A percentile compares a stretch with the other conserved stretches of the same genome.
phyloP scores from a whole-genome alignment of 2,797 vertebrate genomes.

The Philypnodon macrostomus region DNA sequence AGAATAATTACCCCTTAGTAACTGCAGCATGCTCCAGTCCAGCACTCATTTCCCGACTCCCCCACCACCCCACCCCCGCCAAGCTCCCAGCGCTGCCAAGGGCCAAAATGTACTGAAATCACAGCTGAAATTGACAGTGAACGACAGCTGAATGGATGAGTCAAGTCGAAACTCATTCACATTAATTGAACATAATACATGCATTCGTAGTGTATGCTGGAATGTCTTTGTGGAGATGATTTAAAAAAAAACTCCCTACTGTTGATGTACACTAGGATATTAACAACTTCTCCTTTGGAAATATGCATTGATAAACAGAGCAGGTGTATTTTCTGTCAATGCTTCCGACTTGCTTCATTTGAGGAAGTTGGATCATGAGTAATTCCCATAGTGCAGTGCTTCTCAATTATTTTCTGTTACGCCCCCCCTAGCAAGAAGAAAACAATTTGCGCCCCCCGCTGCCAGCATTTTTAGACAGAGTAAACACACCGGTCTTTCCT shows the following conservation, averaged over 20 bases:
- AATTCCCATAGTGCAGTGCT: constrained; percentile 1
- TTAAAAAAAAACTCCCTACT: constrained; percentile 35
- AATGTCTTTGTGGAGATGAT: constrained; percentile 19
- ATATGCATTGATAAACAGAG: constrained; percentile 6
- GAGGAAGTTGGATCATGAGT: constrained; percentile 6
- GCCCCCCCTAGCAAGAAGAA: too few species aligned
- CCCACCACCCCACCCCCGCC: constrained; percentile 37
- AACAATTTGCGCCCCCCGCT: too few species aligned
- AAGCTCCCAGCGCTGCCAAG: constrained; percentile 17
- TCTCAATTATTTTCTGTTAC: too few species aligned
- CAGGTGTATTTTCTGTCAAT: constrained; percentile 24
- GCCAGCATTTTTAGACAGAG: too few species aligned
- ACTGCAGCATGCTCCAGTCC: constrained; percentile 20
- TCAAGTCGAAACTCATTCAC: constrained; percentile 38
- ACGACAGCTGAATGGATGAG: constrained; percentile 61
- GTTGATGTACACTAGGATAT: constrained; percentile 34
- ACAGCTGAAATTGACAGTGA: constrained; percentile 54
- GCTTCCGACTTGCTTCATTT: background rate
- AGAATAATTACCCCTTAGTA: constrained; percentile 58
- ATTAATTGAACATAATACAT: constrained; percentile 29
- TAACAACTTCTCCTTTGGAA: too few species aligned
- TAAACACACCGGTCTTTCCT: too few species aligned
- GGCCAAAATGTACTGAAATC: constrained; percentile 48
- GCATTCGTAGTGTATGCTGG: constrained; percentile 3
- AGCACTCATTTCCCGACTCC: constrained; percentile 28